A percentile compares a stretch with the other conserved stretches of the same genome.
These are phyloP conservation scores for Nebria brevicollis DNA, from an alignment of 2,888 invertebrate genomes.

Conservation along the genomic window DNA sequence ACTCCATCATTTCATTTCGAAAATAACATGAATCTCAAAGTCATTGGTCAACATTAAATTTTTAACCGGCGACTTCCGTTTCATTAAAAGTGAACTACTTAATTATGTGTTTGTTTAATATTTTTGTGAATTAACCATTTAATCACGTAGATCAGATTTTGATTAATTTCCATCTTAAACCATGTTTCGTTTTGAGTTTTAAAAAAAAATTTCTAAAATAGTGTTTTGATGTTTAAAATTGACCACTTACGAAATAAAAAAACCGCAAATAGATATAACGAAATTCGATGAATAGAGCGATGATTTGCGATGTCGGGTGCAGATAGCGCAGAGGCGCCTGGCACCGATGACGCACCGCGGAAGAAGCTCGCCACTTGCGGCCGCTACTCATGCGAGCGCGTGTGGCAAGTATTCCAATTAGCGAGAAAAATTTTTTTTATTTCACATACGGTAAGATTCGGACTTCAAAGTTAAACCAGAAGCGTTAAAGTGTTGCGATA, in stretches of 20 bases:
- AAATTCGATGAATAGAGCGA: not conserved
- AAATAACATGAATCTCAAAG: not conserved
- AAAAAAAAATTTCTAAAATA: too few species aligned
- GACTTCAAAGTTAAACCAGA: not conserved
- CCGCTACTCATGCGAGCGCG: not conserved
- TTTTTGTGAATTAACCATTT: not conserved
- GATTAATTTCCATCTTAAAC: not conserved
- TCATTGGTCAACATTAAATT: not conserved
- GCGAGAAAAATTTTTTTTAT: not conserved
- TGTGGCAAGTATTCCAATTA: not conserved
- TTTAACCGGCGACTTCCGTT: not conserved
- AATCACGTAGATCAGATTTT: not conserved
- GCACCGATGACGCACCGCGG: conserved; percentile 15
- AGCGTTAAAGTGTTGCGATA: not conserved
- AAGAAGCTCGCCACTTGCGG: not conserved
- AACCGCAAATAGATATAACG: not conserved
- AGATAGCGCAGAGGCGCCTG: conserved; percentile 3
- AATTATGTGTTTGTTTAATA: not conserved
- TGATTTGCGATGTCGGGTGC: conserved; percentile 17
- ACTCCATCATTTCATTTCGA: not conserved
- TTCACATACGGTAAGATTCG: not conserved
- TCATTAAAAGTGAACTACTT: not conserved
- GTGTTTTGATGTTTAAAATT: not conserved
- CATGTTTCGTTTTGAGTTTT: too few species aligned
- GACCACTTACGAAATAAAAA: not conserved